A percentile compares a stretch with the other conserved stretches of the same genome.
phyloP scores from a whole-genome alignment of 2,888 invertebrate species.

The Ernsta delagoae region DNA sequence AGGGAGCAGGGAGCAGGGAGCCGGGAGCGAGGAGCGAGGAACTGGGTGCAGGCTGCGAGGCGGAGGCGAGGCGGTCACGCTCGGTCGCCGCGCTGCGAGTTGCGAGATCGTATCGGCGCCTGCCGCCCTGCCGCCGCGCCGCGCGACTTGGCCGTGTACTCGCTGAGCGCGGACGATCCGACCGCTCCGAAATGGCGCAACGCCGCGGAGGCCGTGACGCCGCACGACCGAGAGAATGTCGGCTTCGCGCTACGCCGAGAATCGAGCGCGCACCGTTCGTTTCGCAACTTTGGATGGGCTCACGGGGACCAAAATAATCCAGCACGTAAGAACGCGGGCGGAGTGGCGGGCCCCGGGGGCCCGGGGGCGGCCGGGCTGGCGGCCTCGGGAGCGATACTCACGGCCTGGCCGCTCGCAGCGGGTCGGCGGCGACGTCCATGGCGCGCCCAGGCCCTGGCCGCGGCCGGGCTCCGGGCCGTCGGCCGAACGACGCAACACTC shows the following conservation, averaged over 20 bases:
- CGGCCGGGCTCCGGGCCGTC: conserved; percentile 81
- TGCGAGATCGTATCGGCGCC: conserved; percentile 68
- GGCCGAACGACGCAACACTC: conserved; percentile 82
- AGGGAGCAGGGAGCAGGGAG: conserved; percentile 45
- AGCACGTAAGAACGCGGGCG: conserved; percentile 64
- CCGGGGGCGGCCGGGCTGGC: conserved; percentile 42
- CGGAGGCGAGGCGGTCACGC: conserved; percentile 76
- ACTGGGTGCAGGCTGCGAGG: conserved; percentile 43
- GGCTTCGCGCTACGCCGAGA: conserved; percentile 68
- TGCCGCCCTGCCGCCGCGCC: conserved; percentile 39
- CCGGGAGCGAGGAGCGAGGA: conserved; percentile 47
- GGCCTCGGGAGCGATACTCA: conserved; percentile 67
- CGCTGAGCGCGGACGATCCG: conserved; percentile 67
- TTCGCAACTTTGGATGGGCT: conserved; percentile 80
- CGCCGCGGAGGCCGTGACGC: conserved; percentile 81
- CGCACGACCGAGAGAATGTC: conserved; percentile 81
- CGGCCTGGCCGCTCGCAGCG: conserved; percentile 82
- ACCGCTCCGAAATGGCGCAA: conserved; percentile 80
- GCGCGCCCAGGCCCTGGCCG: too few relatives aligned
- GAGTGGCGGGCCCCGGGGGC: conserved; percentile 54
- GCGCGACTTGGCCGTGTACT: conserved; percentile 17
- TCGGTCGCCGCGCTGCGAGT: conserved; percentile 68
- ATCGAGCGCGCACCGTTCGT: conserved; percentile 71
- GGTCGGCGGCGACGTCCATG: conserved; percentile 82
- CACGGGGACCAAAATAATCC: conserved; percentile 78